Base-by-base conservation (phyloP, 2,888 invertebrate genomes). In the Papilio elwesi region DNA sequence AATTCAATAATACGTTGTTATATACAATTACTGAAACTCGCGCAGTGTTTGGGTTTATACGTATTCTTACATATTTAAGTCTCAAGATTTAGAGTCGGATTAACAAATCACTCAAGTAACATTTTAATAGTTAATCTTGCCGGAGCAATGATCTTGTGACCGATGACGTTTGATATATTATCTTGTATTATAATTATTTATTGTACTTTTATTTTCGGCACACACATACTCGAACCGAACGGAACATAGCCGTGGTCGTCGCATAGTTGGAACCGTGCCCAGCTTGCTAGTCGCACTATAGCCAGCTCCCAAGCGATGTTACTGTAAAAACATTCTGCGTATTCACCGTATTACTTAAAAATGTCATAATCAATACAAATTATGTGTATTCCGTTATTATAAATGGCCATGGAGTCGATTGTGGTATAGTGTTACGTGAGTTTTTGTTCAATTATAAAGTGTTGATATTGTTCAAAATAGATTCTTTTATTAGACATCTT, bases 241-340 rank as follows among this genome's bases (percentile, higher is more conserved):
- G 86, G 87, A 87, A 88, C 78, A 77, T 79, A 79, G 78, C 78
- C 85, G 82, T 89, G 87, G 87, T 84, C 86, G 91, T 87, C 90
- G 89, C 90, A 90, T 87, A 85, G 89, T 92, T 93, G 93, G 93
- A 91, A 82, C 90, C 72, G 74, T 85, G 93, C 93, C 93, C 91
- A 88, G 87, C 82, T 81, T 79, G 86, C 81, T 87, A 83, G 85
- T 86, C 88, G 86, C 81, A 85, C 84, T 81, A 78, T 81, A 80
- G 82, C 77, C 87, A 87, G 89, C 90, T 81, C 81, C 79, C 79
- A 79, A 80, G 84, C 85, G 85, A 82, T 82, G 77, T 80, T 85
- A 85, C 85, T 83, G 82, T 81, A 83, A 80, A 79, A 80, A 79
- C 83, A 84, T 82, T 86, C 67, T 8, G 49, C 43, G 15, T 73